Percentiles rank a stretch among this genome's conserved stretches.
Evolutionary conservation across 1,140 invertebrate species (phyloP).

Genomic region (Contarinia nasturtii): DNA sequence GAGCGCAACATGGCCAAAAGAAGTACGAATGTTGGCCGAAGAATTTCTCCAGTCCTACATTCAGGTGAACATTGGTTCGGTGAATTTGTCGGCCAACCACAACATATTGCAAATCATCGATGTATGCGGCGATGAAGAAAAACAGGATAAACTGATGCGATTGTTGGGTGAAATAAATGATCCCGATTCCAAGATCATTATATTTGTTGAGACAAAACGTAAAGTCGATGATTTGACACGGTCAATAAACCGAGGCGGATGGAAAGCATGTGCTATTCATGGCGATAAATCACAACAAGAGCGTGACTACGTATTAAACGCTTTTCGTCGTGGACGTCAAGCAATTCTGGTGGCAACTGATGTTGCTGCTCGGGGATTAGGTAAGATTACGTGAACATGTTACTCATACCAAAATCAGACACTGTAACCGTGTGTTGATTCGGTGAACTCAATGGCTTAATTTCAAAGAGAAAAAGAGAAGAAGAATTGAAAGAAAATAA

Average conservation of each 20-base stretch:
- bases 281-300: slow-evolving; percentile 88
- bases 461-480: no score
- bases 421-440: no score
- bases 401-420: no score
- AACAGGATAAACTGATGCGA: slow-evolving; percentile 75
- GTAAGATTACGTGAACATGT: not conserved
- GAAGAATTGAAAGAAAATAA: no score
- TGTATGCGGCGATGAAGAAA: slow-evolving; percentile 78
- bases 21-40: slow-evolving; percentile 80
- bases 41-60: slow-evolving; percentile 82
- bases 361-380: slow-evolving; percentile 79
- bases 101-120: slow-evolving; percentile 93
- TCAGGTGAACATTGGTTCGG: slow-evolving; percentile 87
- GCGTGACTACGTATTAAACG: slow-evolving; percentile 85
- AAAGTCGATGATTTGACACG: slow-evolving; percentile 88
- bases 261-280: slow-evolving; percentile 54
- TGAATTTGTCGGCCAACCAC: slow-evolving; percentile 86
- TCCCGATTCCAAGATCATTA: slow-evolving; percentile 78
- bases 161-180: slow-evolving; percentile 64
- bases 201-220: slow-evolving; percentile 94
- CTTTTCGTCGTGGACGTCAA: slow-evolving; percentile 80
- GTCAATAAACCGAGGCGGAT: slow-evolving; percentile 79
- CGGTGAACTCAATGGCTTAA: no score
- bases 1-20: slow-evolving; percentile 97
- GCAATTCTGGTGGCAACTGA: slow-evolving; percentile 95